Percentiles rank a stretch among this genome's conserved stretches.
Evolutionary conservation across 2,113 vertebrate species (phyloP).

Genomic region (Aptenodytes patagonicus): DNA sequence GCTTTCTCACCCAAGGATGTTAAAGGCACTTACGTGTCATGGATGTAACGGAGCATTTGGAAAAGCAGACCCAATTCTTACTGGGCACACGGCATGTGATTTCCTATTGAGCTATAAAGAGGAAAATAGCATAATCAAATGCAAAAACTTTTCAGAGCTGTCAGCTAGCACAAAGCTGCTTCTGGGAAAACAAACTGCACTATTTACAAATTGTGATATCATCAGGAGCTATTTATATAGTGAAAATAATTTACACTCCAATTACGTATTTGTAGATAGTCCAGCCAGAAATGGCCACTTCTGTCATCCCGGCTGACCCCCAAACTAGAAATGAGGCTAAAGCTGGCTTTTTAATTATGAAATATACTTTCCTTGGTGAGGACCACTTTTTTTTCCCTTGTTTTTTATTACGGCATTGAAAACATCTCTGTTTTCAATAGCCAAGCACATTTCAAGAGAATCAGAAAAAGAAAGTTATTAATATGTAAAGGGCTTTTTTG

Average conservation of each 20-base stretch:
- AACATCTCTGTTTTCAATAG: not conserved
- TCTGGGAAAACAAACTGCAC: conserved; percentile 46
- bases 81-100: conserved; percentile 4
- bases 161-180: conserved; percentile 24
- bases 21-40: conserved; percentile 16
- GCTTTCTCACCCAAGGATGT: conserved; percentile 1
- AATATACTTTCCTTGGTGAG: conserved; percentile 48
- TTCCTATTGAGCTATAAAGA: conserved; percentile 9
- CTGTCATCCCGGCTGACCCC: conserved; percentile 29
- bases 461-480: not conserved
- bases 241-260: conserved; percentile 63
- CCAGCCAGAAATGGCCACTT: conserved; percentile 33
- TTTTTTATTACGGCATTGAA: conserved; percentile 16
- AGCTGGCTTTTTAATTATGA: conserved; percentile 47
- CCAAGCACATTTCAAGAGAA: conserved; percentile 12
- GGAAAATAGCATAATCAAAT: conserved; percentile 19
- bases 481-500: conserved; percentile 17
- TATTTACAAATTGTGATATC: conserved; percentile 67
- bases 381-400: not conserved
- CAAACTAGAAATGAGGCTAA: conserved; percentile 20
- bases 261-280: conserved; percentile 49
- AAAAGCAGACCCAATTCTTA: conserved; percentile 3
- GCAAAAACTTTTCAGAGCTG: conserved; percentile 41
- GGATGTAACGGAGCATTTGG: not conserved
- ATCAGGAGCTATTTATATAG: conserved; percentile 62